phyloP scores from a whole-genome alignment of 2,113 vertebrate genomes.

The Phasianus colchicus region DNA sequence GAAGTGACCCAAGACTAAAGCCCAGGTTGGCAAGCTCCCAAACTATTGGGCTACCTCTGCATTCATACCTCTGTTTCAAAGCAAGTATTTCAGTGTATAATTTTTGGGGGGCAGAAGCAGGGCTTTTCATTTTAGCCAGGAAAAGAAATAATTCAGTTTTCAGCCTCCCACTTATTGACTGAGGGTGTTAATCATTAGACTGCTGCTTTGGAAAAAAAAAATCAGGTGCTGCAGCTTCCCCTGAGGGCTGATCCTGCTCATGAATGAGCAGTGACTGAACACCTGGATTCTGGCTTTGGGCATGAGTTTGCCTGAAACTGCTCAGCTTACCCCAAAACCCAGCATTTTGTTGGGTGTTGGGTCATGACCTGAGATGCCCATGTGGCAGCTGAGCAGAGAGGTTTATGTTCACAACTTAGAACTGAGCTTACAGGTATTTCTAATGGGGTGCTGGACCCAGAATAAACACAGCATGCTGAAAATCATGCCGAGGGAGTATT shows the following conservation, averaged over 20 bases:
- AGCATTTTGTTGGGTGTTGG: not conserved
- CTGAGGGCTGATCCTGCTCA: not conserved
- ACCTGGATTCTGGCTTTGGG: not conserved
- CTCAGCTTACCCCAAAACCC: not conserved
- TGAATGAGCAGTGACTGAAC: not conserved
- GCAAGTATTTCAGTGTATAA: not conserved
- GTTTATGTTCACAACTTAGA: constrained; percentile 3
- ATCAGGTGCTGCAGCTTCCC: not conserved
- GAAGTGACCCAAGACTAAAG: not conserved
- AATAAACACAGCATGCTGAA: constrained; percentile 1
- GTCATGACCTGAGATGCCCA: not conserved
- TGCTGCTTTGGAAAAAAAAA: not conserved
- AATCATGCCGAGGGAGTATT: not conserved
- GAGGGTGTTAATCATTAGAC: not conserved
- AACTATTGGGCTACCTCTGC: not conserved
- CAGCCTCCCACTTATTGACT: not conserved
- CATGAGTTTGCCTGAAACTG: not conserved
- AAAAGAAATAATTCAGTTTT: not conserved
- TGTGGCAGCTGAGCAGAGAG: not conserved
- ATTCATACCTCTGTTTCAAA: not conserved
- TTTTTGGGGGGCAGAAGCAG: not conserved
- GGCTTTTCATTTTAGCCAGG: not conserved
- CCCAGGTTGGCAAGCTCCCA: not conserved
- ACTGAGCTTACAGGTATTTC: not conserved
- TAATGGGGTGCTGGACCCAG: not conserved